Percentiles rank a stretch among this genome's conserved stretches.
Evolutionary conservation across 1,140 invertebrate genomes (phyloP).

Genomic region (Linepithema humile): DNA sequence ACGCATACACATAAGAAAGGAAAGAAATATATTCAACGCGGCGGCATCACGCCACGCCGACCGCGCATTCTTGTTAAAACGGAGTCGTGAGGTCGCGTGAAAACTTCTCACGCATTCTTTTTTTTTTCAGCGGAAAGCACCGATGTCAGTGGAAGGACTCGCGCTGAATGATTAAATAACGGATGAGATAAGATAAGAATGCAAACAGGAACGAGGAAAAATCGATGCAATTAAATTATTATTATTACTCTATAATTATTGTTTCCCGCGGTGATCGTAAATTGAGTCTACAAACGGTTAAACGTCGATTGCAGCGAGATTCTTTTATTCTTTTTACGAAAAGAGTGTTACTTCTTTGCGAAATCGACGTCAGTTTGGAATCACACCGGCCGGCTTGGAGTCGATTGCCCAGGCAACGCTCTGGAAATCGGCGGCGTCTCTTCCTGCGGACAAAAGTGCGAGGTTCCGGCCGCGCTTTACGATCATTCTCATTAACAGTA

Average conservation of each 20-base stretch:
- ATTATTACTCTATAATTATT: not conserved
- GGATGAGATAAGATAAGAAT: slow-evolving; percentile 24
- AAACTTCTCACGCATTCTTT: slow-evolving; percentile 22
- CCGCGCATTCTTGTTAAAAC: not conserved
- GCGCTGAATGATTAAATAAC: slow-evolving; percentile 14
- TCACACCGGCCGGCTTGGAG: not conserved
- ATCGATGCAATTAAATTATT: not conserved
- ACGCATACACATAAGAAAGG: not conserved
- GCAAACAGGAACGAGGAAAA: not conserved
- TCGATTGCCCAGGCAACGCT: not conserved
- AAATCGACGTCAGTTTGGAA: not conserved
- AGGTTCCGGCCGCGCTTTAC: slow-evolving; percentile 5
- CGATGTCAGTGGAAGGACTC: not conserved
- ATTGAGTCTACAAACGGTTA: not conserved
- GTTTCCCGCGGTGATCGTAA: not conserved
- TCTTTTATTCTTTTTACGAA: too few relatives aligned
- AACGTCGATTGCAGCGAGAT: not conserved
- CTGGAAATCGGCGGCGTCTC: not conserved
- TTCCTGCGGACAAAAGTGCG: not conserved
- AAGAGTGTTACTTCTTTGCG: not conserved
- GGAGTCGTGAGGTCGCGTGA: slow-evolving; percentile 6
- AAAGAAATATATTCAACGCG: not conserved
- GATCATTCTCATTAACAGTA: slow-evolving; percentile 43
- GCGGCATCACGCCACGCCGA: not conserved
- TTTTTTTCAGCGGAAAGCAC: not conserved